Evolutionary conservation across 1,140 invertebrate genomes (phyloP), one percentile per base, ranked within the genome.

Genomic region (Drepana arcuata): DNA sequence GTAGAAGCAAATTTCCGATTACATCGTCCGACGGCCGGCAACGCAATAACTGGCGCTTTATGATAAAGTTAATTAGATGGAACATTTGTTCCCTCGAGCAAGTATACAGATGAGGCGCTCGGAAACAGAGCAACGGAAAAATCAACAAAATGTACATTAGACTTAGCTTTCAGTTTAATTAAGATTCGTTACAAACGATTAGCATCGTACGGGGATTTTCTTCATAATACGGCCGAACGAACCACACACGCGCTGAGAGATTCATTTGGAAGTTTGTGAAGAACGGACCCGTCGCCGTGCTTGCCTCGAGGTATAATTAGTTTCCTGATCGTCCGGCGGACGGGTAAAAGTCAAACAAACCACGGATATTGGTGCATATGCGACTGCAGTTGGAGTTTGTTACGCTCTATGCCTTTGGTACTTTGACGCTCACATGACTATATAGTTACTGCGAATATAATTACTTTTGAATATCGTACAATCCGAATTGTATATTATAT

Each of bases 21-120:
- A 67, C 58, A 58, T 43, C 58, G 39, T 58, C 41, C 48, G 49
- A 44, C 46, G 39, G 53, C 48, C 51, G 59, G 65, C 63, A 61
- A 64, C 54, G 67, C 58, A 74, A 70, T 79, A 73, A 63, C 55
- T 55, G 45, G 50, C 42, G 57, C 59, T 74, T 75, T 79, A 74
- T 74, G 65, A 72, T 75, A 72, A 75, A 75, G 63, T 74, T 79
- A 79, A 79, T 79, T 75, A 75, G 69, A 68, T 68, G 52, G 57
- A 66, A 68, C 71, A 79, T 74, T 75, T 51, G 58, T 64, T 75
- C 69, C 68, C 71, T 34, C 50, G 63, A 70, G 74, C 68, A 34
- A 51, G 46, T 48, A 59, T 51, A 68, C 61, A 63, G 60, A 72
- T 73, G 56, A 68, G 66, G 58, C 48, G 60, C 31, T 36, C n/a